A percentile compares a stretch with the other conserved stretches of the same genome.
Evolutionary conservation across 2,888 invertebrate genomes (phyloP).

Genomic region (Protophormia terraenovae): DNA sequence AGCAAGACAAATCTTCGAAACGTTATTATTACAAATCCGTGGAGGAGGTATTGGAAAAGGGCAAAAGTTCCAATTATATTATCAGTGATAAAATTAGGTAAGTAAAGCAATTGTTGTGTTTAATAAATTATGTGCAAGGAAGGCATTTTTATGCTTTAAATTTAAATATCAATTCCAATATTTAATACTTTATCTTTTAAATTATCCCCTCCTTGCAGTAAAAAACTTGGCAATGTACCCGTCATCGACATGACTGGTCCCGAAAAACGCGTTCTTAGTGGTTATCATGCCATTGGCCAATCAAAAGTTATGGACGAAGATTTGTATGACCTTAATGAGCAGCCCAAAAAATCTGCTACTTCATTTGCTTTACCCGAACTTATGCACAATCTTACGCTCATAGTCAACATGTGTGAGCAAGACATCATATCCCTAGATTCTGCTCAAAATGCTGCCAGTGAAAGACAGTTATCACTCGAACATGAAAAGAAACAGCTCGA

Average conservation of each 20-base stretch:
- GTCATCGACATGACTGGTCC: constrained; percentile 99
- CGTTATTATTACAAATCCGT: constrained; percentile 92
- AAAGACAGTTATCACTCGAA: constrained; percentile 89
- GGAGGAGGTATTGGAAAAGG: constrained; percentile 94
- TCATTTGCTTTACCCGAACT: constrained; percentile 94
- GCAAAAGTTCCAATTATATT: constrained; percentile 83
- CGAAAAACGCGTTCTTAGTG: constrained; percentile 94
- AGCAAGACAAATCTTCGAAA: constrained; percentile 84
- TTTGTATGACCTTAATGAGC: constrained; percentile 84
- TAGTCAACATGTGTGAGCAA: constrained; percentile 97
- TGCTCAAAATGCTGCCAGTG: constrained; percentile 88
- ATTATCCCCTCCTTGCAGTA: constrained; percentile 77
- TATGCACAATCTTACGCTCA: constrained; percentile 93
- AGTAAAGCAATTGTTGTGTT: background rate
- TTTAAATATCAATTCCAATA: background rate
- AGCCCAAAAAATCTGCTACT: constrained; percentile 46
- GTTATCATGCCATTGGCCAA: constrained; percentile 94
- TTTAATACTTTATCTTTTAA: background rate
- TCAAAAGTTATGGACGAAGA: constrained; percentile 83
- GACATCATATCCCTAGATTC: constrained; percentile 94
- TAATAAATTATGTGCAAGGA: background rate
- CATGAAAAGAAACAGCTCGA: constrained; percentile 89
- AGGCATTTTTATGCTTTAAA: no score
- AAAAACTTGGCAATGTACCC: constrained; percentile 92
- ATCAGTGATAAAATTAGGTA: constrained; percentile 76